A percentile compares a stretch with the other conserved stretches of the same genome.
Evolutionary conservation across 2,113 vertebrate genomes (phyloP).

Genomic region (Piprites chloris): DNA sequence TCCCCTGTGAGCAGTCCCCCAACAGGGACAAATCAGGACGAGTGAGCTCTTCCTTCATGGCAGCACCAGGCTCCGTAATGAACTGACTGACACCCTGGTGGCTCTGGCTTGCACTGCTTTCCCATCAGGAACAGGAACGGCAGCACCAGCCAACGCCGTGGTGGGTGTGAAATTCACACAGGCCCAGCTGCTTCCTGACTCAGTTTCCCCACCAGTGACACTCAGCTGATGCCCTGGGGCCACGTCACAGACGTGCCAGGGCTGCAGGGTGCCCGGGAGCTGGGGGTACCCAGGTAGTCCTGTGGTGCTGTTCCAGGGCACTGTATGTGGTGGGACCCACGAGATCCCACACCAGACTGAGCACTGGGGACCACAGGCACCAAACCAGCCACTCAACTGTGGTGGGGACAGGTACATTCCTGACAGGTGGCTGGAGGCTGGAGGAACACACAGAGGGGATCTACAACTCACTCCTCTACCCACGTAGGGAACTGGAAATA

Average conservation of each 20-base stretch:
- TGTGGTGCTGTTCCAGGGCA: neutral
- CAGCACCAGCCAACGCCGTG: neutral
- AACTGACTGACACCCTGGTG: neutral
- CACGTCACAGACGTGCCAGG: rapidly evolving
- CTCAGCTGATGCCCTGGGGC: neutral
- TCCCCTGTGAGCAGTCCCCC: neutral
- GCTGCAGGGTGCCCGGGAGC: neutral
- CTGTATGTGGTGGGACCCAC: neutral
- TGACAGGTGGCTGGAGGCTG: neutral
- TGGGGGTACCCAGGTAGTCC: no score
- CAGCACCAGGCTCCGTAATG: rapidly evolving
- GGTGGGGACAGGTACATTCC: neutral
- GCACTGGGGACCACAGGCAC: rapidly evolving
- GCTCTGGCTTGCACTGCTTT: neutral
- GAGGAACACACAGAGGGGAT: rapidly evolving
- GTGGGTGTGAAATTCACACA: neutral
- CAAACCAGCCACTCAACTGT: rapidly evolving
- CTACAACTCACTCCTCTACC: neutral
- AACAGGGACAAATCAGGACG: neutral
- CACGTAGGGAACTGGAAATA: rapidly evolving
- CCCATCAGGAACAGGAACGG: neutral
- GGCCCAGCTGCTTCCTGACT: neutral
- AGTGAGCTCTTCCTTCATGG: rapidly evolving
- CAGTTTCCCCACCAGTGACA: neutral
- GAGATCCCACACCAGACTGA: rapidly evolving